Percentiles rank a stretch among this genome's conserved stretches.
These are phyloP conservation scores for Ectemnius cavifrons DNA, from an alignment of 2,888 invertebrate species.

Conservation along the genomic window DNA sequence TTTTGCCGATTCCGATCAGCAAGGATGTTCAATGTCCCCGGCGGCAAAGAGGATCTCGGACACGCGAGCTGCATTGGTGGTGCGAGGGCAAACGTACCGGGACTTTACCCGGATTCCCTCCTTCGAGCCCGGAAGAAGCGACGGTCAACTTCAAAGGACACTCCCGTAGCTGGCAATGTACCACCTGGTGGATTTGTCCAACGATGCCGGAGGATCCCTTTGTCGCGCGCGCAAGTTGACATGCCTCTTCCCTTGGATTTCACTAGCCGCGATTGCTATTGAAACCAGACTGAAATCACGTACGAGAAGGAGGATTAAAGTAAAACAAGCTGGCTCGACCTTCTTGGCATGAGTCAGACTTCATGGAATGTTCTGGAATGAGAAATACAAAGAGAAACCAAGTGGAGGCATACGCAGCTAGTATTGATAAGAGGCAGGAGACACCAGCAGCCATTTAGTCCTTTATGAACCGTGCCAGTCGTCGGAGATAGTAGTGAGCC, in stretches of 20 bases:
- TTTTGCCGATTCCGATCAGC: not conserved
- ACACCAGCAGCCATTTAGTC: not conserved
- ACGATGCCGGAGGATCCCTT: not conserved
- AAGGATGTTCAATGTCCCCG: slow-evolving; percentile 2
- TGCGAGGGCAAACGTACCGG: not conserved
- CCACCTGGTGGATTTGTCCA: slow-evolving; percentile 1
- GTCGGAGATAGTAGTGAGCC: not conserved
- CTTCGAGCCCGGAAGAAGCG: not conserved
- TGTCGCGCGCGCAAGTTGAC: not conserved
- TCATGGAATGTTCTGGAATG: not conserved
- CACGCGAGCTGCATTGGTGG: not conserved
- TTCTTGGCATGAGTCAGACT: not conserved
- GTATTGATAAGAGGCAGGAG: not conserved
- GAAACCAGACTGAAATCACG: not conserved
- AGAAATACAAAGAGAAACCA: not conserved
- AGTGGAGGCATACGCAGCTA: not conserved
- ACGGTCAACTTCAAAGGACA: slow-evolving; percentile 4
- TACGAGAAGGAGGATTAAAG: not conserved
- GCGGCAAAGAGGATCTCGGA: not conserved
- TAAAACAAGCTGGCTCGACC: not conserved
- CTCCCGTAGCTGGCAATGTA: slow-evolving; percentile 1
- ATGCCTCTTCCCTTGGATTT: slow-evolving; percentile 9
- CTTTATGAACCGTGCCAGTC: not conserved
- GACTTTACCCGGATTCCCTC: not conserved
- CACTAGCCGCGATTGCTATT: not conserved